Base-by-base conservation (phyloP, 2,888 invertebrate genomes). In the Drosophila mulleri region DNA sequence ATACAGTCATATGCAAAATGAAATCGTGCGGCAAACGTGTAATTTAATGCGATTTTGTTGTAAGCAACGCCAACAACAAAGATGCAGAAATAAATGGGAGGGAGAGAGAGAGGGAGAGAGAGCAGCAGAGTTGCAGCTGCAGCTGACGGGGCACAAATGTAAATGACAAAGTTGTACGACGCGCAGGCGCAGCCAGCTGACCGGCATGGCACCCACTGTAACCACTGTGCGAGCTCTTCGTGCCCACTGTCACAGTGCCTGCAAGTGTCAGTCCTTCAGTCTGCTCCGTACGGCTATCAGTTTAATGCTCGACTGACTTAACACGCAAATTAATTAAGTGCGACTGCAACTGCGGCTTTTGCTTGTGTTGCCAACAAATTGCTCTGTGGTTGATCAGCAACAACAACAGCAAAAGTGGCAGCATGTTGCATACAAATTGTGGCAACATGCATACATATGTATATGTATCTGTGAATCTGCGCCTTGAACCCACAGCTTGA, bases 301-400 rank as follows among this genome's bases (percentile, higher is more conserved):
- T 74, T 80, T 72, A 74, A 72, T 78, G 83, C 73, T 68, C 72
- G 69, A 71, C 72, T 82, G 80, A 77, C 72, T 80, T 69, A 75
- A 71, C 84, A 78, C 59, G 82, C 80, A 76, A 82, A 80, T 84
- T 84, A 82, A 84, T 78, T 83, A 81, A 77, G 59, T 76, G 79
- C 68, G 75, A 75, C 67, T 72, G 57, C 68, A 44, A 48, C 50
- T 23, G 53, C 61, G 58, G 52, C 62, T 60, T 41, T 65, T 68
- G 71, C 80, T 58, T 61, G 67, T 67, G 50, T 56, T 64, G 72
- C 64, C 75, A 75, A 79, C 78, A 78, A 78, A 79, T 79, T 76
- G 78, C 79, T 76, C 60, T 78, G 75, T 57, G 79, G 68, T 75
- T 61, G 60, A 53, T 72, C 72, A 68, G 44, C 69, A 45, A n/a